Conservation (phyloP, 2,113 vertebrate genomes). For the Thymallus thymallus region DNA sequence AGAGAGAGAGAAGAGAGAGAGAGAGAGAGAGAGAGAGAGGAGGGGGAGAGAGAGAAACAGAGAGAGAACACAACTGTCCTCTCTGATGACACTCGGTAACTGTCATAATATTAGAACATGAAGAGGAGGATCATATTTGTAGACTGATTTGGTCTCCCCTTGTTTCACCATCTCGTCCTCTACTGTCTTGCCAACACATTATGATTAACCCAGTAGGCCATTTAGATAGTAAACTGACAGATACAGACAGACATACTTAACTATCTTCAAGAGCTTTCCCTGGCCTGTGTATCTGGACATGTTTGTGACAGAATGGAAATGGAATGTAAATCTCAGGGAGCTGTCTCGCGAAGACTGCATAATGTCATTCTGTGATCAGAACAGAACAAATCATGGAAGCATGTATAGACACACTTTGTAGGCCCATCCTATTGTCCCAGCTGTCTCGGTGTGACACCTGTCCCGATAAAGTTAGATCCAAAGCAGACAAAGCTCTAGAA, state of each 20-base stretch:
- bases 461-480: slow-evolving; percentile 36
- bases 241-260: slow-evolving; percentile 15
- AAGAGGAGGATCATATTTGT: slow-evolving; percentile 27
- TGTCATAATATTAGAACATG: slow-evolving; percentile 3
- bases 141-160: slow-evolving; percentile 23
- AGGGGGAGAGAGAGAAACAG: background rate
- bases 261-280: slow-evolving; percentile 14
- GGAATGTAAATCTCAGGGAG: background rate
- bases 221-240: slow-evolving; percentile 28
- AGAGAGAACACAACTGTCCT: background rate
- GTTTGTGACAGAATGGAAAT: slow-evolving; percentile 25
- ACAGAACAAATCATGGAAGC: too few species aligned
- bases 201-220: slow-evolving; percentile 20
- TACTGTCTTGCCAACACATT: background rate
- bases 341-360: background rate
- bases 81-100: too few species aligned
- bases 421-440: too few species aligned
- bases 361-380: slow-evolving; percentile 33
- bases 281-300: background rate
- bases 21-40: too few species aligned
- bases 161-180: background rate
- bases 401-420: too few species aligned
- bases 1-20: too few species aligned
- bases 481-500: slow-evolving; percentile 29
- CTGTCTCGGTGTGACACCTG: background rate